Evolutionary conservation across 2,888 invertebrate genomes (phyloP), one percentile per base, ranked within the genome.

Genomic region (Eueremaeus valkanovi): DNA sequence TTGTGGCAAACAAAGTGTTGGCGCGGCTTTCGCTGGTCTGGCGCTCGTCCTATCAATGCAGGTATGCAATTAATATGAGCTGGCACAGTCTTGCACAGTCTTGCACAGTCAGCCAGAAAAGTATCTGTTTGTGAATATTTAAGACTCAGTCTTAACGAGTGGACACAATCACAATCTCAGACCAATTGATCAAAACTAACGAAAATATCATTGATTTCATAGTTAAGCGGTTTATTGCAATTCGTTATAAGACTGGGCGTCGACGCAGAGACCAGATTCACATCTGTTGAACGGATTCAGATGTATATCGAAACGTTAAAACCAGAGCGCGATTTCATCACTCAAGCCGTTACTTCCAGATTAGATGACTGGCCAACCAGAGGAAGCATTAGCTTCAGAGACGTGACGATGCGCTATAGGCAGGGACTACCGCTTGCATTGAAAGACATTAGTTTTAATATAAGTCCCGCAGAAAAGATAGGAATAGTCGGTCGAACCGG

Each of bases 1-100:
- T 33, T 79, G 84, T 11, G 81, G 87, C 0, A 83, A 83, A 76
- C 83, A 84, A 21, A 79, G 82, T 49, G 83, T 86, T 74, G 81
- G 84, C 2, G 85, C 88, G 0, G 86, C 88, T 0, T 83, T 87
- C 75, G 88, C 88, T 27, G 89, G 89, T 8, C 84, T 89, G 76
- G 88, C 88, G 0, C 82, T 89, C 78, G 84, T 87, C 0, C 88
- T 88, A 79, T 85, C 88, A 31, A 83, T 87, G 11, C 85, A 85
- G 82, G 86, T 86, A 79, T 31, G 73, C 6, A 75, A n/a, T n/a
- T n/a, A n/a, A n/a, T n/a, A n/a, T n/a, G n/a, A n/a, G n/a, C n/a
- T n/a, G n/a, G n/a, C n/a, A n/a, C n/a, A n/a, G n/a, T n/a, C n/a
- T n/a, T n/a, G n/a, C n/a, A n/a, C n/a, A n/a, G n/a, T n/a, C n/a